phyloP scores from a whole-genome alignment of 64 coral and sea anemone species.

The Astreopora myriophthalma region DNA sequence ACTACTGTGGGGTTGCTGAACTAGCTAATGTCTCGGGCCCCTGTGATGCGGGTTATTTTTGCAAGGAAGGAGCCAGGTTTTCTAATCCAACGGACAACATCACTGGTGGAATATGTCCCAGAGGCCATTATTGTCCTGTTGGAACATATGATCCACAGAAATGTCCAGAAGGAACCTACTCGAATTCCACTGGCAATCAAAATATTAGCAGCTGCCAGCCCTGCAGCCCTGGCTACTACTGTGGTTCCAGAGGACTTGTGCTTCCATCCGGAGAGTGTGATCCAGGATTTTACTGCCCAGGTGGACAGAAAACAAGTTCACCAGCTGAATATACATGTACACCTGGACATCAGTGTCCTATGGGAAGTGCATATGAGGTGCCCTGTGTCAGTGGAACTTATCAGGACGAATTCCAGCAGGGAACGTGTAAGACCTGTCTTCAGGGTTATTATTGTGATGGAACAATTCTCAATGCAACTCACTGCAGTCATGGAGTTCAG shows the following conservation, averaged over 20 bases:
- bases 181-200: slow-evolving; percentile 74
- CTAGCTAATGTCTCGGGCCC: slow-evolving; percentile 82
- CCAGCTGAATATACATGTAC: slow-evolving; percentile 78
- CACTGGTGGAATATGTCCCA: slow-evolving; percentile 83
- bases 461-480: slow-evolving; percentile 84
- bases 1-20: slow-evolving; percentile 74
- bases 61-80: slow-evolving; percentile 74
- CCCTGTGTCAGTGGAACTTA: slow-evolving; percentile 78
- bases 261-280: slow-evolving; percentile 80
- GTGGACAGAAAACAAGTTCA: slow-evolving; percentile 75
- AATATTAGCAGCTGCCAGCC: slow-evolving; percentile 79
- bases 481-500: slow-evolving; percentile 94
- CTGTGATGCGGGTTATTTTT: slow-evolving; percentile 94
- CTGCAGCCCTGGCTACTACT: slow-evolving; percentile 80
- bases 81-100: slow-evolving; percentile 81
- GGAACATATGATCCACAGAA: slow-evolving; percentile 83
- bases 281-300: slow-evolving; percentile 87
- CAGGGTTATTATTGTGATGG: slow-evolving; percentile 96
- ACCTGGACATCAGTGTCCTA: slow-evolving; percentile 85
- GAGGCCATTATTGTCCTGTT: slow-evolving; percentile 78
- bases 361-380: slow-evolving; percentile 70
- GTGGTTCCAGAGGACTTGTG: slow-evolving; percentile 77
- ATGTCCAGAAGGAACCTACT: slow-evolving; percentile 89
- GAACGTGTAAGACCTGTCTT: slow-evolving; percentile 83
- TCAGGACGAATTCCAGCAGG: slow-evolving; percentile 82